These are phyloP conservation scores for Carterocephalus palaemon DNA, from an alignment of 2,888 invertebrate species.

Conservation along the genomic window DNA sequence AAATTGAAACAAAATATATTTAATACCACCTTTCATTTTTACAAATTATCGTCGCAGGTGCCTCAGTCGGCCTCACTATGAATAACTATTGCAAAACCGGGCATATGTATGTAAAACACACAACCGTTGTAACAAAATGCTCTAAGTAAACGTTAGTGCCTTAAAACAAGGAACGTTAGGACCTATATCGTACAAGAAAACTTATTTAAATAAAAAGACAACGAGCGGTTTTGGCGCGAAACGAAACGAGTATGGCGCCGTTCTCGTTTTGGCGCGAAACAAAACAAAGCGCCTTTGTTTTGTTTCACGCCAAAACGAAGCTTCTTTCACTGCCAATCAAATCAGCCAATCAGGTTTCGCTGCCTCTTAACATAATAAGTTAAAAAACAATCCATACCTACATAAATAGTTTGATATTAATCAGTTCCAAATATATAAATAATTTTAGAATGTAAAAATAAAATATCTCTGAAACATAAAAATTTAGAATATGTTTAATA, in stretches of 20 bases:
- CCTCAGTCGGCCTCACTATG: constrained; percentile 48
- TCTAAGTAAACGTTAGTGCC: constrained; percentile 60
- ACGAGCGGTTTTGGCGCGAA: constrained; percentile 31
- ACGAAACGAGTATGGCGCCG: too few species aligned
- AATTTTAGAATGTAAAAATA: constrained; percentile 17
- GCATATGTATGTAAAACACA: constrained; percentile 52
- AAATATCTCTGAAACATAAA: constrained; percentile 25
- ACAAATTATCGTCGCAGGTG: constrained; percentile 55
- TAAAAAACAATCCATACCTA: too few species aligned
- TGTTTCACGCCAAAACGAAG: too few species aligned
- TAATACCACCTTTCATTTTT: constrained; percentile 67
- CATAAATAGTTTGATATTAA: too few species aligned
- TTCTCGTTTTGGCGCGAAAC: too few species aligned
- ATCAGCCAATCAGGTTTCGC: too few species aligned
- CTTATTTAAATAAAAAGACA: constrained; percentile 40
- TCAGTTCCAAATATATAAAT: too few species aligned
- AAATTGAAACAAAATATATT: constrained; percentile 72
- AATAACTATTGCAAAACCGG: constrained; percentile 57
- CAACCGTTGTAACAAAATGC: constrained; percentile 62
- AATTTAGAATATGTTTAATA: too few species aligned
- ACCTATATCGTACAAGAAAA: constrained; percentile 54
- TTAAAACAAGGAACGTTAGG: constrained; percentile 63
- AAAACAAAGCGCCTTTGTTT: too few species aligned
- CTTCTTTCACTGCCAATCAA: too few species aligned
- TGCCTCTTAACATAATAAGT: too few species aligned